Percentiles rank a stretch among this genome's conserved stretches.
Conservation (phyloP, 2,797 vertebrate species). For the Poecilia picta region DNA sequence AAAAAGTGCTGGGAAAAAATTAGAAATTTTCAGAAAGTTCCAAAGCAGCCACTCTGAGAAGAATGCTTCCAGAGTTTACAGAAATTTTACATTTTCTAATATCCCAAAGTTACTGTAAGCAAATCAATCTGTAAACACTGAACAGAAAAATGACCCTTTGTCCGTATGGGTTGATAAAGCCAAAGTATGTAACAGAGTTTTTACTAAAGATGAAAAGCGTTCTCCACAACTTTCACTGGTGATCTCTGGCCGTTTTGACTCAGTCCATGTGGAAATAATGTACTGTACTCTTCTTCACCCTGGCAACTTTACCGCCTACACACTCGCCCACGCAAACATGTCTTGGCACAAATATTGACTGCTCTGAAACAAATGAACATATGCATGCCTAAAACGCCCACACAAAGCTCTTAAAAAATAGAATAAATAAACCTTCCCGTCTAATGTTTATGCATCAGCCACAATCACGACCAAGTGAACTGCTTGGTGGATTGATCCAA, state of each 20-base stretch:
- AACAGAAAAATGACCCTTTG: slow-evolving; percentile 22
- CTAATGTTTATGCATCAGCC: slow-evolving; percentile 77
- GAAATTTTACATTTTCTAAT: slow-evolving; percentile 1
- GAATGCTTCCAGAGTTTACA: slow-evolving; percentile 1
- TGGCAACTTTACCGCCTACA: slow-evolving; percentile 70
- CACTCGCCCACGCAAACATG: slow-evolving; percentile 64
- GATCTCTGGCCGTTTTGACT: slow-evolving; percentile 43
- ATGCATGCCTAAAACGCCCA: slow-evolving; percentile 71
- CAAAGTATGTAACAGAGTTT: slow-evolving; percentile 1
- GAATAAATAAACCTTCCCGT: slow-evolving; percentile 49
- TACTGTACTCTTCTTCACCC: slow-evolving; percentile 55
- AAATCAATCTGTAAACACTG: not conserved
- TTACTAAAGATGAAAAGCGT: slow-evolving; percentile 9
- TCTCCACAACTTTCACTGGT: slow-evolving; percentile 25
- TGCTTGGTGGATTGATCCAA: slow-evolving; percentile 44
- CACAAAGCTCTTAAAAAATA: slow-evolving; percentile 42
- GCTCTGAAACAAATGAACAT: slow-evolving; percentile 67
- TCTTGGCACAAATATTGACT: slow-evolving; percentile 72
- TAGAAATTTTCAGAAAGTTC: not conserved
- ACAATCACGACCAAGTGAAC: slow-evolving; percentile 57
- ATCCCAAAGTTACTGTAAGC: not conserved
- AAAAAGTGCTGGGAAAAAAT: not conserved
- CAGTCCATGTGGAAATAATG: slow-evolving; percentile 49
- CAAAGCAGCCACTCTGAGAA: slow-evolving; percentile 6
- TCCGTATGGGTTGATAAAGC: slow-evolving; percentile 16